Conservation (phyloP, 2,113 vertebrate species). For the Promerops cafer region DNA sequence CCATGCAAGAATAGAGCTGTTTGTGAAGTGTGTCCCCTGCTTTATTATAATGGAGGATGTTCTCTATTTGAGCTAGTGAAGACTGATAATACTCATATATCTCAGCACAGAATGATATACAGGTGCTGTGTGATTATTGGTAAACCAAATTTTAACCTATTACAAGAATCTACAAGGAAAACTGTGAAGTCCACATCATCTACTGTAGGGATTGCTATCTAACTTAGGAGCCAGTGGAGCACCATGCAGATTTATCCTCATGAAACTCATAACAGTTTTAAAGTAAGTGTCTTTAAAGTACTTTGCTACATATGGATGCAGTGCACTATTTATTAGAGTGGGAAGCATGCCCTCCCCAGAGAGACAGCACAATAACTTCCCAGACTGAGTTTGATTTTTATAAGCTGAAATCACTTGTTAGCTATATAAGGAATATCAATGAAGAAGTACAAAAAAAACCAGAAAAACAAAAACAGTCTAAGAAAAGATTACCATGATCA, state of each 20-base stretch:
- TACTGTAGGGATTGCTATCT: not conserved
- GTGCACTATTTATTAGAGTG: not conserved
- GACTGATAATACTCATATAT: not conserved
- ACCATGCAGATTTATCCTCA: not conserved
- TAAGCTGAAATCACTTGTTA: not conserved
- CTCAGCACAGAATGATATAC: not conserved
- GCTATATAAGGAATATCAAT: not conserved
- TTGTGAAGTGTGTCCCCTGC: not conserved
- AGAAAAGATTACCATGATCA: not conserved
- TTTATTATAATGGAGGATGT: not conserved
- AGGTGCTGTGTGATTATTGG: not conserved
- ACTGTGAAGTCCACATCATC: not conserved
- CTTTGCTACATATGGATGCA: not conserved
- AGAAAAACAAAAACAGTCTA: not conserved
- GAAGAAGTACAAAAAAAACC: not conserved
- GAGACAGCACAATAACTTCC: not conserved
- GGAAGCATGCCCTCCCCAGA: not conserved
- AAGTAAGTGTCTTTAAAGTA: not conserved
- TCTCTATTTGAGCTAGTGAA: not conserved
- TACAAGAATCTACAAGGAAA: not conserved
- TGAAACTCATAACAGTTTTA: not conserved
- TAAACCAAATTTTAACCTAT: not conserved
- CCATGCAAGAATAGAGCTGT: not conserved
- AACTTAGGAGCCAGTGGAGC: not conserved
- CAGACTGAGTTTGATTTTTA: not conserved